phyloP scores from a whole-genome alignment of 2,888 invertebrate genomes.

The Syritta pipiens region DNA sequence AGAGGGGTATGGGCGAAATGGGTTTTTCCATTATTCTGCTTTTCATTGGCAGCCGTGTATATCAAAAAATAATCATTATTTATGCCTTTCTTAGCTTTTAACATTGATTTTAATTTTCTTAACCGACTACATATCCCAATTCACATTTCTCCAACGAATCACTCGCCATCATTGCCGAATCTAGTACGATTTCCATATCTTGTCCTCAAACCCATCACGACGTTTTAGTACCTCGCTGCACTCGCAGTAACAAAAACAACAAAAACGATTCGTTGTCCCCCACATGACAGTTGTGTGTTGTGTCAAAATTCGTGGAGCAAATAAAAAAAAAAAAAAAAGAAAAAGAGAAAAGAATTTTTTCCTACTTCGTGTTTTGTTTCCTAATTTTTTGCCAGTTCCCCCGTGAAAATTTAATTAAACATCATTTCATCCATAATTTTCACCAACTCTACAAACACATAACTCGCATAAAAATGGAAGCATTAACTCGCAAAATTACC shows the following conservation, averaged over 20 bases:
- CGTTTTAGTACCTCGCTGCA: slow-evolving; percentile 24
- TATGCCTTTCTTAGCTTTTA: too few relatives aligned
- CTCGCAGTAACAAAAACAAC: slow-evolving; percentile 31
- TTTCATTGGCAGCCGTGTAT: too few relatives aligned
- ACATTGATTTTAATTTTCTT: too few relatives aligned
- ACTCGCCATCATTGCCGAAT: not conserved
- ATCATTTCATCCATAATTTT: slow-evolving; percentile 1
- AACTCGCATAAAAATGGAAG: too few relatives aligned
- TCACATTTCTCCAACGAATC: too few relatives aligned
- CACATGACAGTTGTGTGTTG: slow-evolving; percentile 37
- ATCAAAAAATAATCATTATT: too few relatives aligned
- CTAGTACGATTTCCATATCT: slow-evolving; percentile 17
- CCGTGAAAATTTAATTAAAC: slow-evolving; percentile 40
- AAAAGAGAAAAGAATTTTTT: too few relatives aligned
- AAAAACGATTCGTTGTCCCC: slow-evolving; percentile 15
- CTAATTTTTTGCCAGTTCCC: slow-evolving; percentile 47
- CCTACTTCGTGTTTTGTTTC: slow-evolving; percentile 62
- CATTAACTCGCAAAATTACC: not conserved
- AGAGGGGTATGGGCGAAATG: too few relatives aligned
- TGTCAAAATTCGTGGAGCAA: slow-evolving; percentile 61
- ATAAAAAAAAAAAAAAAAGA: slow-evolving; percentile 21
- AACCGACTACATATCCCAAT: not conserved
- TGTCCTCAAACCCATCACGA: slow-evolving; percentile 2
- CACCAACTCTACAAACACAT: not conserved
- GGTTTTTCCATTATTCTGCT: too few relatives aligned